phyloP scores from a whole-genome alignment of 2,888 invertebrate genomes.

The Eucera pruinosa region DNA sequence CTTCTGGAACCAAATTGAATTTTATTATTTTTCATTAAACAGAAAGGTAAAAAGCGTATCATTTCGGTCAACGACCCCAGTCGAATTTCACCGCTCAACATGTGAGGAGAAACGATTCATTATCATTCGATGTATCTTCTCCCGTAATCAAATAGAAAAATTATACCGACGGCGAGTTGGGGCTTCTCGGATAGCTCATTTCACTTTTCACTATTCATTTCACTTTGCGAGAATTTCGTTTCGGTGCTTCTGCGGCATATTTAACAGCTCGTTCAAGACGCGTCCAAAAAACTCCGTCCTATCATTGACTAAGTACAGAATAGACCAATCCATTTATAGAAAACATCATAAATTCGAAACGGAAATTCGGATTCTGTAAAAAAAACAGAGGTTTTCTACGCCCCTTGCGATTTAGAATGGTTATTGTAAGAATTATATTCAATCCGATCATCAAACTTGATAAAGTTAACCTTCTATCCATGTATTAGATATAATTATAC shows the following conservation, averaged over 20 bases:
- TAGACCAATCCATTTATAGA: too few relatives aligned
- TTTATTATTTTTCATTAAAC: conserved; percentile 22
- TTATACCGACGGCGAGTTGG: neutral
- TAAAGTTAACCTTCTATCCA: too few relatives aligned
- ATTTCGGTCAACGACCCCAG: neutral
- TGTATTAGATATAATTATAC: too few relatives aligned
- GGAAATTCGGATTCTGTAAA: too few relatives aligned
- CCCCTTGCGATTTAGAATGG: too few relatives aligned
- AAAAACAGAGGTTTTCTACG: too few relatives aligned
- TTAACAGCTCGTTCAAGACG: conserved; percentile 1
- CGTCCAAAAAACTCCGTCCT: conserved; percentile 11
- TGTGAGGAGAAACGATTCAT: conserved; percentile 31
- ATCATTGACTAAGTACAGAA: too few relatives aligned
- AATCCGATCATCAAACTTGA: too few relatives aligned
- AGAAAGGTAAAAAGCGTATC: conserved; percentile 3
- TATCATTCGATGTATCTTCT: conserved; percentile 28
- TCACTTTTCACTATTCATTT: conserved; percentile 40
- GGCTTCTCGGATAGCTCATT: conserved; percentile 4
- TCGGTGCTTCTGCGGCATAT: neutral
- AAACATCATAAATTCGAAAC: too few relatives aligned
- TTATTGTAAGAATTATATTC: too few relatives aligned
- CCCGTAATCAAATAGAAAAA: conserved; percentile 18
- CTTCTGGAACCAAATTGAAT: neutral
- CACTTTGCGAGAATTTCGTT: conserved; percentile 16
- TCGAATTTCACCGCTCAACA: conserved; percentile 29